phyloP scores from a whole-genome alignment of 2,797 vertebrate species.

The Rhodeus uyekii region DNA sequence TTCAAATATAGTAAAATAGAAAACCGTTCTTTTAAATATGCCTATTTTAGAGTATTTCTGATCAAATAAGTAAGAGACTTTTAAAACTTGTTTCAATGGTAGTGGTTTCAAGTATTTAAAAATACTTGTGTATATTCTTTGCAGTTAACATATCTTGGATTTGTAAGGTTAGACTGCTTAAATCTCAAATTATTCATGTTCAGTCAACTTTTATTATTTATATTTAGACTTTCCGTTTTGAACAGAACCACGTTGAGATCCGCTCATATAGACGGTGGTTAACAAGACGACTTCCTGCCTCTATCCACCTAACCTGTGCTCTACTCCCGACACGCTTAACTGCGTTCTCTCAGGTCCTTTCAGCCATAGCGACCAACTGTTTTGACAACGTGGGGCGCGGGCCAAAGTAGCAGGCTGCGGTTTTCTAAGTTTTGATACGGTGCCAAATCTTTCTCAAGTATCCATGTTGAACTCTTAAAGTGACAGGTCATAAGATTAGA shows the following conservation, averaged over 20 bases:
- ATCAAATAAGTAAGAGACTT: no score
- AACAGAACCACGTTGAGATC: neutral
- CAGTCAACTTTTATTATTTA: neutral
- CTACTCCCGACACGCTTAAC: neutral
- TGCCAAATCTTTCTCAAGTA: constrained; percentile 8
- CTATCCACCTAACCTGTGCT: neutral
- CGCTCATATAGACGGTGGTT: neutral
- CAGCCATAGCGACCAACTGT: constrained; percentile 60
- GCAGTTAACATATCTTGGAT: neutral
- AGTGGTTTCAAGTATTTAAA: no score
- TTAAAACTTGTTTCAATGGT: no score
- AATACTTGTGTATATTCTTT: no score
- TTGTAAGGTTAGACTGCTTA: neutral
- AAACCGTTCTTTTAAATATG: neutral
- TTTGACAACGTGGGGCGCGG: constrained; percentile 62
- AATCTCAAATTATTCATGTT: neutral
- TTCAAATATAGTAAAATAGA: no score
- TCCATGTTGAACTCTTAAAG: constrained; percentile 8
- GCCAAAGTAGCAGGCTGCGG: constrained; percentile 58
- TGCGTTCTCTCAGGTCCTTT: constrained; percentile 35
- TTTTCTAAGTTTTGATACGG: constrained; percentile 49
- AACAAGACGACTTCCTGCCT: neutral
- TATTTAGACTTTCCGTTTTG: neutral
- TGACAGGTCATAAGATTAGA: neutral
- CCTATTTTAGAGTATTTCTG: neutral